Conservation (phyloP, 2,888 invertebrate genomes). For the Hermaeophaga mercurialis region DNA sequence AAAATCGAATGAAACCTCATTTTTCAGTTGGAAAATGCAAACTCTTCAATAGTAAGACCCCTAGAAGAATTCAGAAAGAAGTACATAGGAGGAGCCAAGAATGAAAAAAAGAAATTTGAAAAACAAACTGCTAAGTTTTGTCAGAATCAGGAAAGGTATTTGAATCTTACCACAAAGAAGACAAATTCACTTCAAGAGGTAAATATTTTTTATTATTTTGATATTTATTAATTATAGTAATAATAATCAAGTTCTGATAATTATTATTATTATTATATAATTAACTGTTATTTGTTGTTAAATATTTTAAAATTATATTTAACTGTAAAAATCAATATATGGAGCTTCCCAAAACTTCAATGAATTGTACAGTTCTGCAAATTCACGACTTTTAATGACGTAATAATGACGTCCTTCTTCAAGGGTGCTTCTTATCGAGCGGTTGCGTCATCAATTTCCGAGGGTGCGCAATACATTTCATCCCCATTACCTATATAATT, state of each 20-base stretch:
- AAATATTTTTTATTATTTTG: too few relatives aligned
- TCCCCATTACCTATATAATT: conserved; percentile 16
- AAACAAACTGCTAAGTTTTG: conserved; percentile 98
- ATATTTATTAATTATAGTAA: too few relatives aligned
- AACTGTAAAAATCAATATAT: too few relatives aligned
- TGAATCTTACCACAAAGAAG: conserved; percentile 91
- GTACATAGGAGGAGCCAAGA: conserved; percentile 94
- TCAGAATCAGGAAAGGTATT: conserved; percentile 92
- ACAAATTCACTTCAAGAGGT: conserved; percentile 91
- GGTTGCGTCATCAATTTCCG: conserved; percentile 35
- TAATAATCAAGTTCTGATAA: too few relatives aligned
- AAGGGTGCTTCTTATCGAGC: conserved; percentile 9
- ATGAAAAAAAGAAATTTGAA: conserved; percentile 96
- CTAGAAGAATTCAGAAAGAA: conserved; percentile 93
- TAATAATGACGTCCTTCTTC: conserved; percentile 13
- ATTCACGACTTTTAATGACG: too few relatives aligned
- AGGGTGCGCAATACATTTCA: conserved; percentile 21
- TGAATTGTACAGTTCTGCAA: too few relatives aligned
- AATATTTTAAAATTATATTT: too few relatives aligned
- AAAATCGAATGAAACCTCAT: neutral
- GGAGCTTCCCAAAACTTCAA: too few relatives aligned
- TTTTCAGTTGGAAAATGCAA: conserved; percentile 86
- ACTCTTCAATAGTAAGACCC: conserved; percentile 91
- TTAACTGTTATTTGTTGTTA: too few relatives aligned
- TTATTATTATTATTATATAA: too few relatives aligned